Percentiles rank a stretch among this genome's conserved stretches.
These are phyloP conservation scores for Gortyna flavago DNA, from an alignment of 2,888 invertebrate genomes.

Conservation along the genomic window DNA sequence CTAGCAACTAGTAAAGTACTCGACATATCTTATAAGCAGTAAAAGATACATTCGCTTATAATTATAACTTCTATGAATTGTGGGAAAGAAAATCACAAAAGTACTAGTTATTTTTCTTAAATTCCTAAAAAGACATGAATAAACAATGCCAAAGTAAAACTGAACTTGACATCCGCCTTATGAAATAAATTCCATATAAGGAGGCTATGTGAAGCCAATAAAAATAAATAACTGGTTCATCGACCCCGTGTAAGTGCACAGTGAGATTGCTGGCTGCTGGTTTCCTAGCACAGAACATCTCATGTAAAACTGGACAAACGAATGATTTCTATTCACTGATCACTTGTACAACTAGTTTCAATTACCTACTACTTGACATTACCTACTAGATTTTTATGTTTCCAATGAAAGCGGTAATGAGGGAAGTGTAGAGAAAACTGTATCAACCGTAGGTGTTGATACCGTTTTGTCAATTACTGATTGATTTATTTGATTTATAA, in stretches of 20 bases:
- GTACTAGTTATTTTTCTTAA: background rate
- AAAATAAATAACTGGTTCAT: slow-evolving; percentile 42
- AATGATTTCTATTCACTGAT: slow-evolving; percentile 29
- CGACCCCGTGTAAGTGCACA: slow-evolving; percentile 12
- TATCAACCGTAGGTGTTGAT: slow-evolving; percentile 45
- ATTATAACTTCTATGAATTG: background rate
- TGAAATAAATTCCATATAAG: slow-evolving; percentile 29
- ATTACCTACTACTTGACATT: slow-evolving; percentile 39
- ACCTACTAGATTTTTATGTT: slow-evolving; percentile 33
- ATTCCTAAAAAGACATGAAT: slow-evolving; percentile 22
- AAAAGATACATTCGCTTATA: background rate
- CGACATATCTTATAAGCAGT: too few relatives aligned
- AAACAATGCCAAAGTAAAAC: slow-evolving; percentile 41
- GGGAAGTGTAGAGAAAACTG: too few relatives aligned
- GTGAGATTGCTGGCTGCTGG: background rate
- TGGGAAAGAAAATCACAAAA: background rate
- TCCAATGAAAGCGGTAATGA: slow-evolving; percentile 32
- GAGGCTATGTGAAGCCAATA: slow-evolving; percentile 25
- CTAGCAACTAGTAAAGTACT: background rate
- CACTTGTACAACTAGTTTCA: slow-evolving; percentile 47
- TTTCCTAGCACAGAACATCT: background rate
- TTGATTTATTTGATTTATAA: slow-evolving; percentile 45
- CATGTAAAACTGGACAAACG: slow-evolving; percentile 16
- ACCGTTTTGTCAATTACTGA: slow-evolving; percentile 25
- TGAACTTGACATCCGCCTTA: slow-evolving; percentile 33